phyloP scores from a whole-genome alignment of 2,797 vertebrate genomes.

The Pampus argenteus region DNA sequence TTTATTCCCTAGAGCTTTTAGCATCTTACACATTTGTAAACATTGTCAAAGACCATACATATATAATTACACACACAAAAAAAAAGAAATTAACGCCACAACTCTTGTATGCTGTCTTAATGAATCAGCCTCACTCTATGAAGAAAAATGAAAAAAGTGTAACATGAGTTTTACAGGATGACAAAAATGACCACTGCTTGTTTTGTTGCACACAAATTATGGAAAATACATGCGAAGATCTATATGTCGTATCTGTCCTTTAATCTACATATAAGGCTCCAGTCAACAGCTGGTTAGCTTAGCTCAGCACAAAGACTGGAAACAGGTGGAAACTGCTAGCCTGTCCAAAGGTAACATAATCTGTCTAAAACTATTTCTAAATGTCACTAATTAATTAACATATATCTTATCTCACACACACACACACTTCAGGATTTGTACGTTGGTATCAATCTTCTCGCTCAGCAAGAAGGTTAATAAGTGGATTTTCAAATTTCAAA shows the following conservation, averaged over 20 bases:
- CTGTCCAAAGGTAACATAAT: too few relatives aligned
- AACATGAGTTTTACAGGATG: slow-evolving; percentile 7
- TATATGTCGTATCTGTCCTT: neutral
- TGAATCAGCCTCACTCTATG: neutral
- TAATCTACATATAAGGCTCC: neutral
- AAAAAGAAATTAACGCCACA: slow-evolving; percentile 7
- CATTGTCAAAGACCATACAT: slow-evolving; percentile 31
- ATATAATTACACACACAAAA: slow-evolving; percentile 3
- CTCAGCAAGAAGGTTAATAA: neutral
- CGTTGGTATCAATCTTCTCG: neutral
- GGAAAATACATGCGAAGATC: neutral
- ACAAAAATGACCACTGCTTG: slow-evolving; percentile 13
- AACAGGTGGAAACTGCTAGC: too few relatives aligned
- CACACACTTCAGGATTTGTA: neutral
- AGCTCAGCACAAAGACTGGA: too few relatives aligned
- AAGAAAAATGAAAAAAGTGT: slow-evolving; percentile 1
- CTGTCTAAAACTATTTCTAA: too few relatives aligned
- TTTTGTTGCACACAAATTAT: slow-evolving; percentile 15
- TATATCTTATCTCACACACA: neutral
- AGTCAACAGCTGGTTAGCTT: neutral
- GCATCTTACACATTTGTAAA: slow-evolving; percentile 63
- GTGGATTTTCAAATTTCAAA: neutral
- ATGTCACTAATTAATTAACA: neutral
- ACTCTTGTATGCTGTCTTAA: slow-evolving; percentile 6
- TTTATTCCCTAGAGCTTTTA: slow-evolving; percentile 44